Evolutionary conservation across 2,797 vertebrate genomes (phyloP).

Genomic region (Alcedo quadribrachys): DNA sequence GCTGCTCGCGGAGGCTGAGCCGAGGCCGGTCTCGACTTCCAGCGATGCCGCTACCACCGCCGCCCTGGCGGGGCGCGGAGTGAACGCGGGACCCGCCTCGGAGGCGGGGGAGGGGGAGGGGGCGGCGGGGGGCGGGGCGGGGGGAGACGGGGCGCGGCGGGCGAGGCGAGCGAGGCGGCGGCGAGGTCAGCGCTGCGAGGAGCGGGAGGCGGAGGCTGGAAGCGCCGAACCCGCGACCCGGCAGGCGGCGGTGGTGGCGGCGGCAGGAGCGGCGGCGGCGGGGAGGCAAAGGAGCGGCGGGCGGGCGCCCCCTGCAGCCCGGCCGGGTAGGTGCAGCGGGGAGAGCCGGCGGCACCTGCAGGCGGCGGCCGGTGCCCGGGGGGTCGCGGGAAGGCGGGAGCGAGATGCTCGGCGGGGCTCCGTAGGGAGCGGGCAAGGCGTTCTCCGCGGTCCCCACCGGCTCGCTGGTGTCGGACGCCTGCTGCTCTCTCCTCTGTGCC

Average conservation of each 20-base stretch:
- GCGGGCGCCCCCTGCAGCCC: conserved; percentile 6
- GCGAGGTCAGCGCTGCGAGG: neutral
- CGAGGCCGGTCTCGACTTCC: neutral
- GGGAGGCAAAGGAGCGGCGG: neutral
- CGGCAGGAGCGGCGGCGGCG: neutral
- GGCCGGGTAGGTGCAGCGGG: conserved; percentile 13
- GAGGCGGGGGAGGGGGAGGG: neutral
- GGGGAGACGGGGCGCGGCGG: neutral
- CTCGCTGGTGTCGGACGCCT: too few relatives aligned
- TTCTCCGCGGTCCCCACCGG: too few relatives aligned
- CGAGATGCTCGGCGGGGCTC: too few relatives aligned
- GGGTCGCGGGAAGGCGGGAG: neutral
- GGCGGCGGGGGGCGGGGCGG: neutral
- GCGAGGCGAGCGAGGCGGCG: neutral
- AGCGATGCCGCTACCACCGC: neutral
- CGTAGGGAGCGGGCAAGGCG: too few relatives aligned
- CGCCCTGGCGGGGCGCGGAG: neutral
- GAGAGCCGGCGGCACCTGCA: neutral
- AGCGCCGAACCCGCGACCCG: neutral
- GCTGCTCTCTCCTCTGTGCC: too few relatives aligned
- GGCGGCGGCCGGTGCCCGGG: neutral
- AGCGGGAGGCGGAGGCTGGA: neutral
- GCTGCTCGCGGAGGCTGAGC: neutral
- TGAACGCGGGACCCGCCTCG: neutral
- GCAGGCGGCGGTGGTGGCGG: neutral